phyloP scores from a whole-genome alignment of 1,140 invertebrate genomes.

The Maconellicoccus hirsutus region DNA sequence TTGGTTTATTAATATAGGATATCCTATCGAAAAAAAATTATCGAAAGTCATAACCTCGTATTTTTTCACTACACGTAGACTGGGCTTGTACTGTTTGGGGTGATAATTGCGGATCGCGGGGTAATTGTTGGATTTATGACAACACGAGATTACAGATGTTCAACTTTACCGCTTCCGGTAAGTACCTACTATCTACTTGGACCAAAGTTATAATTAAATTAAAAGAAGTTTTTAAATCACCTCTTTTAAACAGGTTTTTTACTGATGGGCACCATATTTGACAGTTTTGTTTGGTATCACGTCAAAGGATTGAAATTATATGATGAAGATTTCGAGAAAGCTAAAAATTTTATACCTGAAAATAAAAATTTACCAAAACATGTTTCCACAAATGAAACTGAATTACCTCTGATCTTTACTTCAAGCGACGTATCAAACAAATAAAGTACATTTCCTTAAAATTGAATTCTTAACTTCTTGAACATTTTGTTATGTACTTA shows the following conservation, averaged over 20 bases:
- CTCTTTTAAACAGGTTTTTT: constrained; percentile 41
- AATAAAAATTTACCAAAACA: too few relatives aligned
- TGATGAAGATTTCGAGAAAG: constrained; percentile 38
- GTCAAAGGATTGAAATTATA: constrained; percentile 57
- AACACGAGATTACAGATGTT: constrained; percentile 50
- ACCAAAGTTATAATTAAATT: neutral
- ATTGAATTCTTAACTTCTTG: too few relatives aligned
- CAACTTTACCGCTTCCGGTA: constrained; percentile 52
- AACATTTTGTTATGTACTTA: too few relatives aligned
- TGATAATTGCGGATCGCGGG: constrained; percentile 20
- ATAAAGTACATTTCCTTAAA: too few relatives aligned
- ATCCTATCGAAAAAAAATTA: too few relatives aligned
- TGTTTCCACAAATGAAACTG: too few relatives aligned
- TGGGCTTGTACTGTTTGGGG: constrained; percentile 25
- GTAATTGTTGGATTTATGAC: constrained; percentile 61
- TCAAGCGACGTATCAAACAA: too few relatives aligned
- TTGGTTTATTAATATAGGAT: too few relatives aligned
- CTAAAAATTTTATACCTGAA: too few relatives aligned
- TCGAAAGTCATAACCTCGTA: too few relatives aligned
- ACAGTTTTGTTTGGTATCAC: constrained; percentile 53
- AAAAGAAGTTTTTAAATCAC: neutral
- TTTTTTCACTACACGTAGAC: constrained; percentile 19
- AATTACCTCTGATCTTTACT: too few relatives aligned
- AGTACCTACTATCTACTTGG: neutral
- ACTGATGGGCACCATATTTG: constrained; percentile 48